Percentiles rank a stretch among this genome's conserved stretches.
phyloP scores from a whole-genome alignment of 2,797 vertebrate species.

The Ceyx erithaca region DNA sequence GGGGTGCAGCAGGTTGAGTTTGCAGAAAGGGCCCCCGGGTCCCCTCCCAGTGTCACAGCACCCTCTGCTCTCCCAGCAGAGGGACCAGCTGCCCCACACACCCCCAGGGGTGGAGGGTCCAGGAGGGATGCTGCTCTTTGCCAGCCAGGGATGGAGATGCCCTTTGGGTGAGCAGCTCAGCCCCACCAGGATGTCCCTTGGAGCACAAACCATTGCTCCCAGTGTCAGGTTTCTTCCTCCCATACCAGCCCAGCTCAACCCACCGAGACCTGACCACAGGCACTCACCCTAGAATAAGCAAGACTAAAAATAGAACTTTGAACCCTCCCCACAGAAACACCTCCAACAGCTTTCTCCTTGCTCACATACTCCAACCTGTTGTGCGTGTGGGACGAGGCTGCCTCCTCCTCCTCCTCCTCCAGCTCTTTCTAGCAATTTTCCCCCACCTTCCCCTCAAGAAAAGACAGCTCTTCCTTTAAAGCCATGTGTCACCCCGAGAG shows the following conservation, averaged over 20 bases:
- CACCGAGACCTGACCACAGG: neutral
- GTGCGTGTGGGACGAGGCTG: neutral
- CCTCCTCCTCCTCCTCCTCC: neutral
- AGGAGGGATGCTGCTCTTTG: neutral
- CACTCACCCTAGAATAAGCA: neutral
- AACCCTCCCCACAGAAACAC: neutral
- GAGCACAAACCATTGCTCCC: neutral
- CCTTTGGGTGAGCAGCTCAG: accelerated
- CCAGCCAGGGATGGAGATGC: neutral
- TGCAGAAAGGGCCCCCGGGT: neutral
- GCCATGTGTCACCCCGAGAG: neutral
- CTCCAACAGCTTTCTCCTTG: neutral
- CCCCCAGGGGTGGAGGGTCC: accelerated
- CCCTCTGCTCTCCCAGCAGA: neutral
- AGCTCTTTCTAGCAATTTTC: neutral
- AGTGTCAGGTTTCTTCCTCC: neutral
- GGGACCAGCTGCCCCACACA: accelerated
- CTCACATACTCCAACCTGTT: neutral
- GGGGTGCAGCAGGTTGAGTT: neutral
- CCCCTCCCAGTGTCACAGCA: neutral
- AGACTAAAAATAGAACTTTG: neutral
- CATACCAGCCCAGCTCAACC: neutral
- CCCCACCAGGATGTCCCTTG: accelerated
- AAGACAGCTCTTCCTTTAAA: neutral
- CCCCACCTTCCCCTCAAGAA: neutral